A percentile compares a stretch with the other conserved stretches of the same genome.
Conservation (phyloP, 2,888 invertebrate genomes). For the Lasioglossum zephyrum region DNA sequence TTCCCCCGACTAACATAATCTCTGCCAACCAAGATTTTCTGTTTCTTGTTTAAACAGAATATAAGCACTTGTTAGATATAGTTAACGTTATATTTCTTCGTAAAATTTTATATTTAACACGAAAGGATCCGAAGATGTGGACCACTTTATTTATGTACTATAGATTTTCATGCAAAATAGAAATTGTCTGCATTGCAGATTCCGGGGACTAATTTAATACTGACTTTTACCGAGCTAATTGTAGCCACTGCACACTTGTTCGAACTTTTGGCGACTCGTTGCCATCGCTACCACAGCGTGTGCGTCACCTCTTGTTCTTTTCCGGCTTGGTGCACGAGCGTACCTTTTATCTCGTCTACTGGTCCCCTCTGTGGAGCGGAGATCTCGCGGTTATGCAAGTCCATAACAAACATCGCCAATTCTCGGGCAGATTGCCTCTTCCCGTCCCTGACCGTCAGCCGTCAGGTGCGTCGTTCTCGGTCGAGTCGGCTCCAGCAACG, state of each 20-base stretch:
- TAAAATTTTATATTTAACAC: not conserved
- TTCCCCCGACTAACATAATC: not conserved
- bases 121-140: not conserved
- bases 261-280: not conserved
- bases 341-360: constrained; percentile 7
- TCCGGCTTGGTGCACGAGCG: constrained; percentile 19
- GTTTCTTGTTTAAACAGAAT: not conserved
- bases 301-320: constrained; percentile 33
- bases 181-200: not conserved
- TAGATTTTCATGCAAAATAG: not conserved
- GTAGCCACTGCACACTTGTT: not conserved
- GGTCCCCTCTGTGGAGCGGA: not conserved
- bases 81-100: not conserved
- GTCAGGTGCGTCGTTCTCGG: not conserved
- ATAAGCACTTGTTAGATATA: not conserved
- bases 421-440: constrained; percentile 62
- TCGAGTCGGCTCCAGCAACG: not conserved
- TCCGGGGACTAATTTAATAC: not conserved
- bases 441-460: constrained; percentile 1
- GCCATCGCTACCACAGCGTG: constrained; percentile 8
- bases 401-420: constrained; percentile 69
- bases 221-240: too few species aligned
- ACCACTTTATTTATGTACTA: not conserved
- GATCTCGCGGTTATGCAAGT: constrained; percentile 68
- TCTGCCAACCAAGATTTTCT: not conserved